Conservation (phyloP, 2,888 invertebrate species). For the Atherix ibis region DNA sequence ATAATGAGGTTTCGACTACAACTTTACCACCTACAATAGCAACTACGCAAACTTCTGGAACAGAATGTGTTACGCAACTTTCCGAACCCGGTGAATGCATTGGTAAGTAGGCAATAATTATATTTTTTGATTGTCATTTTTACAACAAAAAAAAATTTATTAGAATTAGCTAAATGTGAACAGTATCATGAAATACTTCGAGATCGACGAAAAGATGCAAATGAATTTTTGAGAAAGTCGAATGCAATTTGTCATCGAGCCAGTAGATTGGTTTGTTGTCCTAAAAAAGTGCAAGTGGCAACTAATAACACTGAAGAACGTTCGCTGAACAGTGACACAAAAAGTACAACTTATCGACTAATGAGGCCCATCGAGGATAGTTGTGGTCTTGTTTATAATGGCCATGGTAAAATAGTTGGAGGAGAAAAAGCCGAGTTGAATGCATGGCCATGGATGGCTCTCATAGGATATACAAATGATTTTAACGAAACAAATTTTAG, state of each 20-base stretch:
- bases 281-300: no score
- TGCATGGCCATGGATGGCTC: conserved; percentile 67
- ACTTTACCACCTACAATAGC: no score
- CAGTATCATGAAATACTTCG: no score
- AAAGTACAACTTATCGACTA: conserved; percentile 4
- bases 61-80: background rate
- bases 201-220: no score
- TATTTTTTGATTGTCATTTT: no score
- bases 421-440: conserved; percentile 51
- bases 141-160: no score
- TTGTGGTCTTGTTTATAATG: conserved; percentile 38
- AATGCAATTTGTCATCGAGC: no score
- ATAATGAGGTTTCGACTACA: no score
- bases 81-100: background rate
- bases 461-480: conserved; percentile 48
- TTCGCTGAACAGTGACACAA: no score
- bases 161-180: no score
- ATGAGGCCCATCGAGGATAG: conserved; percentile 31
- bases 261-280: no score
- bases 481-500: conserved; percentile 25
- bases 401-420: conserved; percentile 41
- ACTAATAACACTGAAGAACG: no score
- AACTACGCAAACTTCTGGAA: background rate
- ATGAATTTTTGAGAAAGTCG: background rate
- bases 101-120: background rate